Percentiles rank a stretch among this genome's conserved stretches.
These are phyloP conservation scores for Bradypodion pumilum DNA, from an alignment of 2,797 vertebrate genomes.

Conservation along the genomic window DNA sequence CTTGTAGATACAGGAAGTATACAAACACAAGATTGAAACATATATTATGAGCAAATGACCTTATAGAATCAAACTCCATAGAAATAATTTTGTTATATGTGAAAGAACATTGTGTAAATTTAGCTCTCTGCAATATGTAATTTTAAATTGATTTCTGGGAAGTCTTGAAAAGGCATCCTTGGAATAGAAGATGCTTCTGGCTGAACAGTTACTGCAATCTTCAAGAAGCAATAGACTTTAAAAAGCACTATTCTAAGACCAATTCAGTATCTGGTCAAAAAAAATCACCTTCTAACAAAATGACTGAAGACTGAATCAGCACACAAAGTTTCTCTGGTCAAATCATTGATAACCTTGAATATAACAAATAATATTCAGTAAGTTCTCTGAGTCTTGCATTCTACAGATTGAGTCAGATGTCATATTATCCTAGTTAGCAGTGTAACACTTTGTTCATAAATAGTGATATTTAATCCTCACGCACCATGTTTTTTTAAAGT, in stretches of 20 bases:
- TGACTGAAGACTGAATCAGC: not conserved
- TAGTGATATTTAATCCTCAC: not conserved
- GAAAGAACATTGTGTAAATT: conserved; percentile 25
- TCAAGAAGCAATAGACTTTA: conserved; percentile 3
- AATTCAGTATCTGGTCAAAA: not conserved
- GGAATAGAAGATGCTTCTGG: conserved; percentile 6
- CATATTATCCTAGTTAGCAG: conserved; percentile 14
- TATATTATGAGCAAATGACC: not conserved
- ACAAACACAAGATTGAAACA: not conserved
- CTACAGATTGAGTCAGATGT: not conserved
- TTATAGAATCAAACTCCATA: conserved; percentile 4
- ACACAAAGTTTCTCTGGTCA: not conserved
- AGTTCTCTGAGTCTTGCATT: not conserved
- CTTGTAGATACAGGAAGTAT: not conserved
- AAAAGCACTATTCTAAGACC: conserved; percentile 6
- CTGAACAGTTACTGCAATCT: conserved; percentile 15
- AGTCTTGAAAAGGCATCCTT: conserved; percentile 18
- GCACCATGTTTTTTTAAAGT: no score
- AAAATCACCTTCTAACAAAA: conserved; percentile 5
- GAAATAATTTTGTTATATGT: conserved; percentile 23
- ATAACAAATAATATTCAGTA: not conserved
- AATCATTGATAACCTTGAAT: conserved; percentile 7
- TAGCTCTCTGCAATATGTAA: conserved; percentile 21
- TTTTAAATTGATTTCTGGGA: conserved; percentile 30
- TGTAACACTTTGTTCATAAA: not conserved